Evolutionary conservation across 2,113 vertebrate species (phyloP).

Genomic region (Gorsachius goisagi): DNA sequence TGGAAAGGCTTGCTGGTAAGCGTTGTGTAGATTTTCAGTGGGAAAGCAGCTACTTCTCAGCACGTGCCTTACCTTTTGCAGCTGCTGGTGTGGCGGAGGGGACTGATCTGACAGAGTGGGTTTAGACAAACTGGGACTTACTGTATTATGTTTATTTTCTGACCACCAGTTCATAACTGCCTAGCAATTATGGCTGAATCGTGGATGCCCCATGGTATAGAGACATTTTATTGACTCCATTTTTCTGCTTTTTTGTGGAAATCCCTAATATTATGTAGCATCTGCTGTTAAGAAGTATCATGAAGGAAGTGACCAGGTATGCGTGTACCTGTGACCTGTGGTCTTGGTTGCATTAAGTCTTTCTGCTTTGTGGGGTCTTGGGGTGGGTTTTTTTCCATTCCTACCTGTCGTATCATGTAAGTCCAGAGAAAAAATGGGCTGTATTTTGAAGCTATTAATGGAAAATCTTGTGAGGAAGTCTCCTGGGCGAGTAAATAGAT

Average conservation of each 20-base stretch:
- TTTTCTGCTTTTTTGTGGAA: background rate
- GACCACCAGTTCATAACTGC: background rate
- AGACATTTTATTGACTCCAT: background rate
- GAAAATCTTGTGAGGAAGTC: background rate
- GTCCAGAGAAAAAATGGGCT: background rate
- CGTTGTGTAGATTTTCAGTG: background rate
- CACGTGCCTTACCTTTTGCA: background rate
- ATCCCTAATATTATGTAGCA: background rate
- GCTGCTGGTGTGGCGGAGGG: background rate
- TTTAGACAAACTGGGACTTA: background rate
- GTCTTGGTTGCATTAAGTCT: background rate
- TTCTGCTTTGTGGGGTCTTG: background rate
- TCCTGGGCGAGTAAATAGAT: background rate
- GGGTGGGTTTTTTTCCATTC: rapidly evolving
- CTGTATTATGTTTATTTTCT: background rate
- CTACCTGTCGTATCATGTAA: background rate
- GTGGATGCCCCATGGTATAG: background rate
- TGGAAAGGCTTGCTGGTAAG: background rate
- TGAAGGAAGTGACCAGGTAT: background rate
- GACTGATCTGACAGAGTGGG: background rate
- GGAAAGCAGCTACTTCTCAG: background rate
- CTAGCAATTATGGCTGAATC: background rate
- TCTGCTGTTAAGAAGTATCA: background rate
- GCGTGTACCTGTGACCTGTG: background rate
- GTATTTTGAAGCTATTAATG: background rate